A percentile compares a stretch with the other conserved stretches of the same genome.
These are phyloP conservation scores for Tribolium freemani DNA, from an alignment of 2,888 invertebrate species.

Conservation along the genomic window DNA sequence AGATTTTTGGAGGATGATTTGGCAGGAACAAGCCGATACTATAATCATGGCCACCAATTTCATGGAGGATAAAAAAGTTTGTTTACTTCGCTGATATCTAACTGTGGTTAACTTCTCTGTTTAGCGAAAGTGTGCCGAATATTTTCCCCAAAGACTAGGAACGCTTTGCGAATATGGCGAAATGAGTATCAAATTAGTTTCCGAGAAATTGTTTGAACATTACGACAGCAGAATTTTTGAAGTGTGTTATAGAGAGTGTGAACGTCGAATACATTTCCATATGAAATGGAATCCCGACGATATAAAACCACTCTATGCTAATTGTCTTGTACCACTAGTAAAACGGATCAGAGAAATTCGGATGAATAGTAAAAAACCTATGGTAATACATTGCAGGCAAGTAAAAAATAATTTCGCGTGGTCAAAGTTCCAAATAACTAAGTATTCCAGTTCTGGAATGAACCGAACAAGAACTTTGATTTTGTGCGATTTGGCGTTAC, in stretches of 20 bases:
- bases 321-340: neutral
- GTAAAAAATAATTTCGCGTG: neutral
- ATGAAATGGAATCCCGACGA: slow-evolving; percentile 1
- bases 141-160: neutral
- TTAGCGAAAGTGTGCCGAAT: slow-evolving; percentile 20
- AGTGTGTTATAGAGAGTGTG: neutral
- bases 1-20: slow-evolving; percentile 17
- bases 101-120: neutral
- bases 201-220: slow-evolving; percentile 1
- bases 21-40: neutral
- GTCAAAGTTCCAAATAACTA: neutral
- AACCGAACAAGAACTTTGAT: slow-evolving; percentile 13
- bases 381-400: slow-evolving; percentile 19
- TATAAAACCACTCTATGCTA: neutral
- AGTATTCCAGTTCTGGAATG: slow-evolving; percentile 7
- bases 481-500: slow-evolving; percentile 15
- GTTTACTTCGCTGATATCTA: neutral
- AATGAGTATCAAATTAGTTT: neutral
- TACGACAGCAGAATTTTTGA: neutral
- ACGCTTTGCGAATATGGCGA: slow-evolving; percentile 10
- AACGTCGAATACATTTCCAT: slow-evolving; percentile 5
- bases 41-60: slow-evolving; percentile 3
- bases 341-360: neutral
- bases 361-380: neutral
- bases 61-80: neutral